Evolutionary conservation across 35 echinoderm and acorn worm species (phyloP), one percentile per base, ranked within the genome.

Genomic region (Apostichopus parvimensis): DNA sequence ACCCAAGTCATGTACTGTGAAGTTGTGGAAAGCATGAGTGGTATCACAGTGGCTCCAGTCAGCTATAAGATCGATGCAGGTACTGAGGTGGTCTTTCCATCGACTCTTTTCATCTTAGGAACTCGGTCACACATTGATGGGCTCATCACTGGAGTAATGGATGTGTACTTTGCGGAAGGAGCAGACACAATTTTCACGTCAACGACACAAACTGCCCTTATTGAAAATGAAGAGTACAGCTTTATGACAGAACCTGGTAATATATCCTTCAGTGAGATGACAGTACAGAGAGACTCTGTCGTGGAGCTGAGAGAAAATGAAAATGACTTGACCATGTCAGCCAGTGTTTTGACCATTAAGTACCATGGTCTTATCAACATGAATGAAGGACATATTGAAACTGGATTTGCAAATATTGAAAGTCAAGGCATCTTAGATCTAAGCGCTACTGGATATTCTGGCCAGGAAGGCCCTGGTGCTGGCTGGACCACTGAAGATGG

Each of bases 81-180:
- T 14, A 66, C 96, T 21, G 96, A 98, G 26, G 87, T 98, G 64
- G 79, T 98, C 20, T 98, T 94, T 73, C 96, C 96, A 80, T 98
- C 96, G 21, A 95, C 93, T 4, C 81, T 98, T 58, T 93, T 94
- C 56, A 77, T 98, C 13, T 82, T 98, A 15, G 96, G 96, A 54
- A 98, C 96, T 20, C 93, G 96, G 83, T 93, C 89, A 7, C 25
- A 53, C 5, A 89, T 98, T 54, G 71, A 93, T 80, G 96, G 96
- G 56, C 92, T 93, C 4, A 28, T 98, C 13, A 95, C 96, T 60
- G 96, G 93, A 25, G 92, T 98, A 8, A 72, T 92, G 55, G 77
- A 98, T n/a, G 57, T 98, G 1, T 91, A 87, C 86, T 80, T 98
- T n/a, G 93, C 96, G 18, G 91, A 93, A 93, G 93, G 93, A 57